These are phyloP conservation scores for Diplodus puntazzo DNA, from an alignment of 2,797 vertebrate species.

Conservation along the genomic window DNA sequence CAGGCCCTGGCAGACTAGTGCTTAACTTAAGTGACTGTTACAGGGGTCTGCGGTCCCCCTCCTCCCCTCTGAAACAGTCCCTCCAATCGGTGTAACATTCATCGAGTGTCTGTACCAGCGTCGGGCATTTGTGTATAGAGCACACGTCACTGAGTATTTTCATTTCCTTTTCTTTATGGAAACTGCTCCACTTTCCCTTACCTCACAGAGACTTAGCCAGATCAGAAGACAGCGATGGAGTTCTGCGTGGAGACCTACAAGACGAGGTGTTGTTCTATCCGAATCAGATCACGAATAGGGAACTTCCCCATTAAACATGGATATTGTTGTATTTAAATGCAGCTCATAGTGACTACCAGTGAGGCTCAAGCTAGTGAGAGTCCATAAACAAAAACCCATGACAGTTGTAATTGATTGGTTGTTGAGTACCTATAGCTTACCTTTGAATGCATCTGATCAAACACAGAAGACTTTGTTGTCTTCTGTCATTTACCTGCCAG, in stretches of 20 bases:
- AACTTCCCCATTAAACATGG: slow-evolving; percentile 38
- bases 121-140: slow-evolving; percentile 37
- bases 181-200: slow-evolving; percentile 15
- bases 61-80: slow-evolving; percentile 48
- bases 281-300: slow-evolving; percentile 12
- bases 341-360: slow-evolving; percentile 11
- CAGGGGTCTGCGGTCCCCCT: slow-evolving; percentile 66
- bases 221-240: slow-evolving; percentile 23
- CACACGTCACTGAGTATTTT: slow-evolving; percentile 20
- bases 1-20: slow-evolving; percentile 64
- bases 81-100: slow-evolving; percentile 42
- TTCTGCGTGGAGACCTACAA: slow-evolving; percentile 9
- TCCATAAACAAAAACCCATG: slow-evolving; percentile 44
- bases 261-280: slow-evolving; percentile 29
- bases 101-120: slow-evolving; percentile 40
- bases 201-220: slow-evolving; percentile 14
- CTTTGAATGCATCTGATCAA: slow-evolving; percentile 64
- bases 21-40: slow-evolving; percentile 80
- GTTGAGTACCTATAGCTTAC: slow-evolving; percentile 32
- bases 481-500: slow-evolving; percentile 69
- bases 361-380: slow-evolving; percentile 11
- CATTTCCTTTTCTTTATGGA: slow-evolving; percentile 24
- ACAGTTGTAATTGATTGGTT: slow-evolving; percentile 51
- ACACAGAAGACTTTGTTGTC: slow-evolving; percentile 58
- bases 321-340: slow-evolving; percentile 19